These are phyloP conservation scores for Doris montereyensis DNA, from an alignment of 2,888 invertebrate genomes.

Conservation along the genomic window DNA sequence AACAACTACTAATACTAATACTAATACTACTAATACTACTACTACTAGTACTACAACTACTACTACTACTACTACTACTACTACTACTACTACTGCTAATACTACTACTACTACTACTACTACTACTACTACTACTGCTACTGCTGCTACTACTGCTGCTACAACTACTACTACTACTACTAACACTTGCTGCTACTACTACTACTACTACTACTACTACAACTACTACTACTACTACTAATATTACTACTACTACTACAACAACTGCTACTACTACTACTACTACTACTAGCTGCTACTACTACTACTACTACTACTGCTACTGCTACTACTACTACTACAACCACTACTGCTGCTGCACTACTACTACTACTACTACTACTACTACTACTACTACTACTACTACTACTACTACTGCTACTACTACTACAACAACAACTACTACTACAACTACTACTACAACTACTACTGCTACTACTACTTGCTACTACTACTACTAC, in stretches of 20 bases:
- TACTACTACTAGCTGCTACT: not conserved
- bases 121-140: not conserved
- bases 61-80: constrained; percentile 3
- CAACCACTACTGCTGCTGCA: not conserved
- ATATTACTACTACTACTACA: constrained; percentile 10
- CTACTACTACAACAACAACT: not conserved
- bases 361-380: not conserved
- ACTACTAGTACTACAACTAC: constrained; percentile 13
- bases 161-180: no score
- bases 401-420: not conserved
- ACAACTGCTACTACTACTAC: constrained; percentile 1
- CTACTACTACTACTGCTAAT: not conserved
- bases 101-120: not conserved
- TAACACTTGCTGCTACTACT: not conserved
- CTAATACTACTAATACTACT: constrained; percentile 13
- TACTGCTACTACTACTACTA: not conserved
- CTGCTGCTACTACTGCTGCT: not conserved
- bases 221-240: constrained; percentile 16
- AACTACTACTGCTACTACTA: not conserved
- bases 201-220: not conserved
- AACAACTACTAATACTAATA: not conserved
- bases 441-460: not conserved
- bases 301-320: not conserved
- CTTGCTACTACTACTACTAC: not conserved
- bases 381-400: not conserved